Percentiles rank a stretch among this genome's conserved stretches.
These are phyloP conservation scores for Cephalopholis sonnerati DNA, from an alignment of 2,113 vertebrate species.

Conservation along the genomic window DNA sequence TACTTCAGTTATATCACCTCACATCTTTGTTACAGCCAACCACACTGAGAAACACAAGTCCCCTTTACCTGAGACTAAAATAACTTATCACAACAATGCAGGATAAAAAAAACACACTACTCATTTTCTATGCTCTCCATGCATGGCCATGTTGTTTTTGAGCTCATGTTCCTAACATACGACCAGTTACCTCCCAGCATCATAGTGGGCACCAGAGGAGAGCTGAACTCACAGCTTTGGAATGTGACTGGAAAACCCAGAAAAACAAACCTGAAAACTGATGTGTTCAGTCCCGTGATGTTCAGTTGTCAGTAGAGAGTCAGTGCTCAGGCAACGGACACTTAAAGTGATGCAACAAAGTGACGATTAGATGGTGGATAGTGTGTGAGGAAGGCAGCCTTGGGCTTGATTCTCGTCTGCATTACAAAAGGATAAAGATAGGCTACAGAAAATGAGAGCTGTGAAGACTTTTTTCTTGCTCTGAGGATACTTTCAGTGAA, in stretches of 20 bases:
- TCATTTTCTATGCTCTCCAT: constrained; percentile 5
- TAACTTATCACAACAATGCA: background rate
- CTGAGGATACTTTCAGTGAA: background rate
- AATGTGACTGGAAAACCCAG: constrained; percentile 78
- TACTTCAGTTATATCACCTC: background rate
- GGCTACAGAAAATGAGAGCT: background rate
- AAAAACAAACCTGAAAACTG: constrained; percentile 73
- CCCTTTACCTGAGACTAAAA: constrained; percentile 10
- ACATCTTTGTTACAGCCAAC: background rate
- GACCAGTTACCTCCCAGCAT: constrained; percentile 74
- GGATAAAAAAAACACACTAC: constrained; percentile 1
- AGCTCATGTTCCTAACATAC: constrained; percentile 57
- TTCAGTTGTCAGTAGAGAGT: constrained; percentile 53
- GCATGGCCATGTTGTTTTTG: constrained; percentile 47
- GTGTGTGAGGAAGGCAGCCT: background rate
- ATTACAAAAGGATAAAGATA: background rate
- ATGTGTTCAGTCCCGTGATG: constrained; percentile 36
- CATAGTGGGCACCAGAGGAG: constrained; percentile 75
- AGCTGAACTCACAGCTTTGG: constrained; percentile 83
- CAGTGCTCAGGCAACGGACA: background rate
- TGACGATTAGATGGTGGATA: background rate
- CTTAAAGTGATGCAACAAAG: background rate
- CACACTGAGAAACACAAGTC: background rate
- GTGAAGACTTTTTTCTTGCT: background rate
- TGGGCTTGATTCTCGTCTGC: background rate